Evolutionary conservation across 2,888 invertebrate species (phyloP).

Genomic region (Ephialtes manifestator): DNA sequence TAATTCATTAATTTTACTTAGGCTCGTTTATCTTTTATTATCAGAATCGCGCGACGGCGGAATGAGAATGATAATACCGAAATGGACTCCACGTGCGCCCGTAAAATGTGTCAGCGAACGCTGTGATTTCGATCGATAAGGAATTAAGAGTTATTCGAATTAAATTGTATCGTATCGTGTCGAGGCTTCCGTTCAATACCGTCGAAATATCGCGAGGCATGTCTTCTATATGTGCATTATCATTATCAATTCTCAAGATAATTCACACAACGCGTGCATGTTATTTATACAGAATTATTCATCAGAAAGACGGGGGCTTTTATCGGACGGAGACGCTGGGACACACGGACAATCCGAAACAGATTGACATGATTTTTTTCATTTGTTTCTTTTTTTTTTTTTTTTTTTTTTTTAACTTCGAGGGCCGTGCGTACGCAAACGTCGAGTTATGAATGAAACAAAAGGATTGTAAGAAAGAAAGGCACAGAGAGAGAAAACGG

Average conservation of each 20-base stretch:
- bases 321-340: conserved; percentile 27
- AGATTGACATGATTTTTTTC: conserved; percentile 45
- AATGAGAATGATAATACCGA: conserved; percentile 24
- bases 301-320: conserved; percentile 3
- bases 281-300: conserved; percentile 49
- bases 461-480: conserved; percentile 42
- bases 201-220: conserved; percentile 26
- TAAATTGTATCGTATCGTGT: conserved; percentile 20
- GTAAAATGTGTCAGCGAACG: conserved; percentile 17
- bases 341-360: conserved; percentile 62
- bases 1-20: conserved; percentile 56
- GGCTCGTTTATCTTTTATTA: conserved; percentile 22
- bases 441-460: conserved; percentile 54
- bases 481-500: conserved; percentile 62
- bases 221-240: conserved; percentile 36
- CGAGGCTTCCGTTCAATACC: conserved; percentile 32
- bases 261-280: conserved; percentile 8
- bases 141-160: conserved; percentile 6
- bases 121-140: conserved; percentile 27
- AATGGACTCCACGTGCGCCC: conserved; percentile 42
- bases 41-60: conserved; percentile 32
- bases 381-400: conserved; percentile 15
- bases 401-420: conserved; percentile 33
- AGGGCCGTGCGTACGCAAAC: conserved; percentile 60
- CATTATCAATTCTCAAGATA: conserved; percentile 44